Conservation (phyloP, 1,140 invertebrate genomes). For the Drosophila nebulosa region DNA sequence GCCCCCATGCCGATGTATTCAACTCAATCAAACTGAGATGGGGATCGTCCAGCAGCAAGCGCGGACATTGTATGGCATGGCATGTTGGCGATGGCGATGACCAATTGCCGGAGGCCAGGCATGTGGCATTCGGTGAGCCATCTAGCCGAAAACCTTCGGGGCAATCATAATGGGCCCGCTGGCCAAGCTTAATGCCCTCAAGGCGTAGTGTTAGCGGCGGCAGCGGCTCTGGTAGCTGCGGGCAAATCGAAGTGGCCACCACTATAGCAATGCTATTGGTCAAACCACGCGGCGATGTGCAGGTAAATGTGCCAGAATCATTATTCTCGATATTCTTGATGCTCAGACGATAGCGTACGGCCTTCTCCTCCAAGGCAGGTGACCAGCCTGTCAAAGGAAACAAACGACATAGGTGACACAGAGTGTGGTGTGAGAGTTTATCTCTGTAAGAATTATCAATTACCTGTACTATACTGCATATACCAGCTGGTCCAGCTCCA, state of each 20-base stretch:
- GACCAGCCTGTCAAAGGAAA: conserved; percentile 86
- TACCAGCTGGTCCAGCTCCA: conserved; percentile 94
- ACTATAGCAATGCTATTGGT: conserved; percentile 90
- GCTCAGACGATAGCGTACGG: conserved; percentile 90
- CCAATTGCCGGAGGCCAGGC: conserved; percentile 91
- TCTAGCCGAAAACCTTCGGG: conserved; percentile 87
- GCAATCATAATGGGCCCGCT: conserved; percentile 84
- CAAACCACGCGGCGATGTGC: conserved; percentile 89
- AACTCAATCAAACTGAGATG: conserved; percentile 83
- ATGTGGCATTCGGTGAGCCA: conserved; percentile 86
- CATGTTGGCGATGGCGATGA: conserved; percentile 87
- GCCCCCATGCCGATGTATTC: conserved; percentile 84
- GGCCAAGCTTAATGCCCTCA: conserved; percentile 86
- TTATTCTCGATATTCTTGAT: conserved; percentile 91
- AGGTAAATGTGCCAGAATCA: conserved; percentile 92
- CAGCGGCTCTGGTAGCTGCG: conserved; percentile 81
- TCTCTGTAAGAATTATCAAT: conserved; percentile 35
- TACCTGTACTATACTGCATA: conserved; percentile 89
- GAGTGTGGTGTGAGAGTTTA: not conserved
- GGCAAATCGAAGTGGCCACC: conserved; percentile 85
- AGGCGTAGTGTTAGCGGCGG: conserved; percentile 83
- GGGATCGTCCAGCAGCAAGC: conserved; percentile 83
- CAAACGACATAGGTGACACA: too few species aligned
- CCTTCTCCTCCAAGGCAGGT: conserved; percentile 87
- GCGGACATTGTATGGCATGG: conserved; percentile 87